These are phyloP conservation scores for Lithophane leautieri DNA, from an alignment of 2,888 invertebrate genomes.

Conservation along the genomic window DNA sequence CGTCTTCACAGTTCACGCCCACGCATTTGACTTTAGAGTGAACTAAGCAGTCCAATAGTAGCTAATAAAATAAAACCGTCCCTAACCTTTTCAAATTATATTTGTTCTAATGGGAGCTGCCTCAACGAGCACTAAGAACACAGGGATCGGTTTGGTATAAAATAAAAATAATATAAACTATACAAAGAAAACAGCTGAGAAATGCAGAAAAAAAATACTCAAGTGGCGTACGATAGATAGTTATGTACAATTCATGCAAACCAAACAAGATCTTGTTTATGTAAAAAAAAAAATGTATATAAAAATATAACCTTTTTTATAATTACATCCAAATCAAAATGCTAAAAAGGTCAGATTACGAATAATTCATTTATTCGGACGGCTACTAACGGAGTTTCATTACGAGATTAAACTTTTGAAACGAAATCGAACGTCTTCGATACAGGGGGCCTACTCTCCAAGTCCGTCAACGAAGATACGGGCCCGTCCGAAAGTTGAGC, in stretches of 20 bases:
- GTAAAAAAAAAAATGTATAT: conserved; percentile 1
- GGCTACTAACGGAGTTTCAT: conserved; percentile 24
- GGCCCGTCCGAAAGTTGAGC: not conserved
- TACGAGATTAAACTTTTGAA: not conserved
- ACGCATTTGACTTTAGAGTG: conserved; percentile 1
- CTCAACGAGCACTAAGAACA: conserved; percentile 38
- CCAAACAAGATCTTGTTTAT: conserved; percentile 34
- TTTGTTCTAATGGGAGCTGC: conserved; percentile 44
- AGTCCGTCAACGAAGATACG: not conserved
- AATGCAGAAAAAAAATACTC: conserved; percentile 38
- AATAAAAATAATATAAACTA: conserved; percentile 22
- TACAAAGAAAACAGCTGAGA: conserved; percentile 29
- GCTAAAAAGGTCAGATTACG: not conserved
- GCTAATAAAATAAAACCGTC: conserved; percentile 14
- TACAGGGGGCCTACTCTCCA: conserved; percentile 2
- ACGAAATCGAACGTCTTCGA: conserved; percentile 12
- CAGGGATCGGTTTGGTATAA: conserved; percentile 8
- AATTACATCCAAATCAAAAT: conserved; percentile 13
- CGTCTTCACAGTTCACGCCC: conserved; percentile 3
- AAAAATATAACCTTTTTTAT: not conserved
- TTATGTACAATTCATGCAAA: conserved; percentile 11
- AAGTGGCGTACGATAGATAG: conserved; percentile 14
- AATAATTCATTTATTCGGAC: conserved; percentile 15
- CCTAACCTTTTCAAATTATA: not conserved
- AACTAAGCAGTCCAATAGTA: conserved; percentile 8